Evolutionary conservation across 92 coral and sea anemone genomes (phyloP).

Genomic region (Zoanthus sociatus): DNA sequence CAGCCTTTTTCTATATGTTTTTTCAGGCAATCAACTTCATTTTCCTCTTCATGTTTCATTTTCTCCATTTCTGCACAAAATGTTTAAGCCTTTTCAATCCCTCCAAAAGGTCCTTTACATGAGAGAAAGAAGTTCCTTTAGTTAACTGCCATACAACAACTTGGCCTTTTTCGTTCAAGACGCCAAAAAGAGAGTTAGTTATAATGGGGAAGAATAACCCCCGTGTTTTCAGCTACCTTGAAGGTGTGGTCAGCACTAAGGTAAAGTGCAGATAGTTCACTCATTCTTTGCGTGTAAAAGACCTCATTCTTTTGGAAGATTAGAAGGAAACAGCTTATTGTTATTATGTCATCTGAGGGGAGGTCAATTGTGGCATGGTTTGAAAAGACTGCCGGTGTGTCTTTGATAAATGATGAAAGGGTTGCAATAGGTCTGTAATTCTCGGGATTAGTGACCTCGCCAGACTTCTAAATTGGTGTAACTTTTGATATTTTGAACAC

Average conservation of each 20-base stretch:
- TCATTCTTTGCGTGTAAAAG: not conserved
- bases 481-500: no score
- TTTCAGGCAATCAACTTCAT: constrained; percentile 33
- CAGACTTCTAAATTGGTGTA: no score
- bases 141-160: constrained; percentile 16
- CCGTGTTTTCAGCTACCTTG: constrained; percentile 50
- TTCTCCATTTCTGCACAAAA: constrained; percentile 43
- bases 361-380: constrained; percentile 37
- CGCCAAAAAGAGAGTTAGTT: constrained; percentile 51
- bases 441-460: no score
- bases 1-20: constrained; percentile 60
- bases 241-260: constrained; percentile 55
- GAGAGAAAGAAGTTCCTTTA: constrained; percentile 3
- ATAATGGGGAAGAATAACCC: constrained; percentile 10
- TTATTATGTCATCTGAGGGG: constrained; percentile 20
- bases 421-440: no score
- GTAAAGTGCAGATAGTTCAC: not conserved
- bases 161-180: constrained; percentile 54
- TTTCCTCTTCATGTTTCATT: constrained; percentile 21
- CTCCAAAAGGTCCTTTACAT: constrained; percentile 34
- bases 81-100: constrained; percentile 29
- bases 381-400: constrained; percentile 5
- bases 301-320: constrained; percentile 9
- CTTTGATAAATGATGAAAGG: no score
- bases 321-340: constrained; percentile 5